These are phyloP conservation scores for Sturnus vulgaris DNA, from an alignment of 2,113 vertebrate genomes.

Conservation along the genomic window DNA sequence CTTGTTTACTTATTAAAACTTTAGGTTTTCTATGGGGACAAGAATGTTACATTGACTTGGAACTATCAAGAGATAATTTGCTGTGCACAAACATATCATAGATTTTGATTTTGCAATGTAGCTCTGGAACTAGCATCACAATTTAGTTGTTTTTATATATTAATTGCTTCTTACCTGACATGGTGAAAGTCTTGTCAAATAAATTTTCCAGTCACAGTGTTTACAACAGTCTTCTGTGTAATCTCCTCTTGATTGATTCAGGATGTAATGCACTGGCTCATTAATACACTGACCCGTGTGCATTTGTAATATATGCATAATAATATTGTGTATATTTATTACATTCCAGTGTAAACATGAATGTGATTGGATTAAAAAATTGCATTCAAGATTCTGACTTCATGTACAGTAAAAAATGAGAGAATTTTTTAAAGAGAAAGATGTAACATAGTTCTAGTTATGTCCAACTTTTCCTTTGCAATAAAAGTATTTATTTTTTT, in stretches of 20 bases:
- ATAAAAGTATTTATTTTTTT: background rate
- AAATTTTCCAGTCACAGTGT: conserved; percentile 41
- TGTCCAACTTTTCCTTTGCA: background rate
- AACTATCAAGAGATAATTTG: background rate
- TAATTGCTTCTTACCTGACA: conserved; percentile 37
- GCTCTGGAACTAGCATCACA: background rate
- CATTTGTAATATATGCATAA: background rate
- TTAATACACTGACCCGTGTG: background rate
- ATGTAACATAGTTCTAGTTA: background rate
- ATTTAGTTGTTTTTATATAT: conserved; percentile 25
- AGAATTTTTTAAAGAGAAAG: background rate
- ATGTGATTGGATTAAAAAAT: background rate
- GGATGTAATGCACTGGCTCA: background rate
- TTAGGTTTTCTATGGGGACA: background rate
- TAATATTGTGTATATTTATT: conserved; percentile 11
- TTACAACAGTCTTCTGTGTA: conserved; percentile 5
- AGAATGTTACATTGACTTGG: background rate
- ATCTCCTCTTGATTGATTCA: conserved; percentile 31
- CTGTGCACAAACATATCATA: background rate
- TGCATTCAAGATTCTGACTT: background rate
- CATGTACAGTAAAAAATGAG: background rate
- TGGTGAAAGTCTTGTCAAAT: conserved; percentile 19
- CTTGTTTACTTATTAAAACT: background rate
- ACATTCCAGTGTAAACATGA: background rate
- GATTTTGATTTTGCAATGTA: background rate